Conservation (phyloP, 2,888 invertebrate species). For the Epinotia brunnichana region DNA sequence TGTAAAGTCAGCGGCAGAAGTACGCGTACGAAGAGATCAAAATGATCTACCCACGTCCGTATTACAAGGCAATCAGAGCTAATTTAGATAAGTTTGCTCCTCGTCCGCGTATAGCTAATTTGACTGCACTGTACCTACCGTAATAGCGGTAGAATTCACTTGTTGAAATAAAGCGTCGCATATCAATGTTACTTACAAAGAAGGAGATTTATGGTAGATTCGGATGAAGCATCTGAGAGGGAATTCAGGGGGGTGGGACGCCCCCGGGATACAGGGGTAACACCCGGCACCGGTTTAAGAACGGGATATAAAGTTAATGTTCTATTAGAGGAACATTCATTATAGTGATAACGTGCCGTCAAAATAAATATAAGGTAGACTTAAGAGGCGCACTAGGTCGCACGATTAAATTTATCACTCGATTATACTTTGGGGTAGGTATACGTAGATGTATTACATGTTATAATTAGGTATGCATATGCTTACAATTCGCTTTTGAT, state of each 20-base stretch:
- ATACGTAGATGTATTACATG: neutral
- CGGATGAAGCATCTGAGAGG: slow-evolving; percentile 30
- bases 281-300: slow-evolving; percentile 15
- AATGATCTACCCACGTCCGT: no score
- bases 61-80: no score
- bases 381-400: no score
- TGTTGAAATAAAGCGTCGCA: slow-evolving; percentile 13
- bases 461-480: neutral
- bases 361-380: no score
- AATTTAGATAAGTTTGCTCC: no score
- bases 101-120: no score
- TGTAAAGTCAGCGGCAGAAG: no score
- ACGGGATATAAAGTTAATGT: slow-evolving; percentile 13
- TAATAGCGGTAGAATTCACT: neutral
- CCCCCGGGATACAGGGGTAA: slow-evolving; percentile 28
- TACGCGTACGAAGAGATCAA: no score
- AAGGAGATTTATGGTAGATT: slow-evolving; percentile 26
- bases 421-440: neutral
- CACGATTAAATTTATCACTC: no score
- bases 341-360: neutral
- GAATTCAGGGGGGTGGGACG: slow-evolving; percentile 27
- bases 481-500: no score
- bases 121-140: neutral
- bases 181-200: slow-evolving; percentile 29
- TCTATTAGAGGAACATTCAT: slow-evolving; percentile 15